Evolutionary conservation across 2,113 vertebrate species (phyloP).

Genomic region (Gasterosteus nipponicus): DNA sequence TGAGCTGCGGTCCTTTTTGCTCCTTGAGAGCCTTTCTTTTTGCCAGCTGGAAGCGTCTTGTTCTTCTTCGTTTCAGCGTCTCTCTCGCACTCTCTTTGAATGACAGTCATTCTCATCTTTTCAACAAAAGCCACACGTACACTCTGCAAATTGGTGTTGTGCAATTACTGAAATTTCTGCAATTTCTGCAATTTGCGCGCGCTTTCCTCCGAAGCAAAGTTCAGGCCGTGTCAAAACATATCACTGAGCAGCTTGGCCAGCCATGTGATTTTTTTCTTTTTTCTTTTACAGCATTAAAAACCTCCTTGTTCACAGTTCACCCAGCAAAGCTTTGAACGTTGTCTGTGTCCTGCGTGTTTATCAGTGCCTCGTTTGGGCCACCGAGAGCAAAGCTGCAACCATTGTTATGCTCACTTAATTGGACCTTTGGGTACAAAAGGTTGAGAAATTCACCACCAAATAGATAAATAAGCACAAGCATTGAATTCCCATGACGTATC

Average conservation of each 20-base stretch:
- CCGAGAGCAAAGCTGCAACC: conserved; percentile 44
- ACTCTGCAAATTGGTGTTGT: conserved; percentile 52
- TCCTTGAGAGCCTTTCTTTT: conserved; percentile 39
- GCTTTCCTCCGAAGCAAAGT: conserved; percentile 59
- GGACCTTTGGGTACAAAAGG: conserved; percentile 75
- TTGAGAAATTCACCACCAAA: conserved; percentile 75
- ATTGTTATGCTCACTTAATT: conserved; percentile 78
- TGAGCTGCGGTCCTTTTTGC: conserved; percentile 12
- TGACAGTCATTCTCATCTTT: conserved; percentile 54
- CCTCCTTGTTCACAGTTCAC: conserved; percentile 64
- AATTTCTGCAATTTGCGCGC: conserved; percentile 47
- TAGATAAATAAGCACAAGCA: conserved; percentile 74
- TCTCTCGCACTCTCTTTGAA: conserved; percentile 1
- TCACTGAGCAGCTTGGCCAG: conserved; percentile 61
- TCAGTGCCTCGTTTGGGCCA: conserved; percentile 59
- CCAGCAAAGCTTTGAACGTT: conserved; percentile 60
- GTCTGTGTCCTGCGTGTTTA: conserved; percentile 64
- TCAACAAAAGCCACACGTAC: conserved; percentile 52
- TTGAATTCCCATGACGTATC: conserved; percentile 66
- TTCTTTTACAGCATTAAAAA: conserved; percentile 48
- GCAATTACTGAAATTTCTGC: conserved; percentile 62
- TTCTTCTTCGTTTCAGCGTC: conserved; percentile 27
- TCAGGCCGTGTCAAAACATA: conserved; percentile 67
- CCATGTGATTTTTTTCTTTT: conserved; percentile 62
- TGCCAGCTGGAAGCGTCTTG: conserved; percentile 21